Evolutionary conservation across 2,797 vertebrate species (phyloP).

Genomic region (Micropoecilia bifurca): DNA sequence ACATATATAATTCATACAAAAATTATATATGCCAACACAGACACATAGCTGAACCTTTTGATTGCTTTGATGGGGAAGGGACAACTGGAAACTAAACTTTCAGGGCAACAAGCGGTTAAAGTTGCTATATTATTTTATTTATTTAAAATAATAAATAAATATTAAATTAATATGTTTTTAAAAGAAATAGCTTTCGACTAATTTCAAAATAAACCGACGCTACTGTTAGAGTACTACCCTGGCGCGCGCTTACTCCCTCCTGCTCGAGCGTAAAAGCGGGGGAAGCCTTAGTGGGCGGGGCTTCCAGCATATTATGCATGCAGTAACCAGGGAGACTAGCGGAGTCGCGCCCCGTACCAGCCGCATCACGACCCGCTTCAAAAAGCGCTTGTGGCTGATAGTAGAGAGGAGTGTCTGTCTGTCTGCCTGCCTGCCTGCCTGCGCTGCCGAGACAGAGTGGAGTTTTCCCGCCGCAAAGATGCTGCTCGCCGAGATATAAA

Average conservation of each 20-base stretch:
- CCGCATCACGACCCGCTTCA: conserved; percentile 72
- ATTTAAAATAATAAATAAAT: too few species aligned
- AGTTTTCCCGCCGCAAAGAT: not conserved
- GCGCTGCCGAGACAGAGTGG: conserved; percentile 12
- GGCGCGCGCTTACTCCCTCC: conserved; percentile 34
- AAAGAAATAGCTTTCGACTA: not conserved
- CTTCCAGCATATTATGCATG: conserved; percentile 61
- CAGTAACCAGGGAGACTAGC: conserved; percentile 76
- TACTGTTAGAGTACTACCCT: conserved; percentile 11
- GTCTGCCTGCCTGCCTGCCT: too few species aligned
- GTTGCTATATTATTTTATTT: not conserved
- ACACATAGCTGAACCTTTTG: conserved; percentile 51
- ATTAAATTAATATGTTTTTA: too few species aligned
- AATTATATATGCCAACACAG: conserved; percentile 23
- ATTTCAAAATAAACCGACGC: conserved; percentile 13
- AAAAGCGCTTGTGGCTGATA: conserved; percentile 50
- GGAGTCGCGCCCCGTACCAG: conserved; percentile 56
- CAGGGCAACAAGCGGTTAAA: not conserved
- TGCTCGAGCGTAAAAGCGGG: conserved; percentile 42
- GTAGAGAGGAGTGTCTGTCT: conserved; percentile 14
- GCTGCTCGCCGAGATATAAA: conserved; percentile 20
- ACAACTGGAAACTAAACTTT: not conserved
- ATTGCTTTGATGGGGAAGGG: conserved; percentile 54
- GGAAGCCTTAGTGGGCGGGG: conserved; percentile 67
- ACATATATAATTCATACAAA: conserved; percentile 67